Evolutionary conservation across 2,888 invertebrate genomes (phyloP).

Genomic region (Arrhopalites spinosus): DNA sequence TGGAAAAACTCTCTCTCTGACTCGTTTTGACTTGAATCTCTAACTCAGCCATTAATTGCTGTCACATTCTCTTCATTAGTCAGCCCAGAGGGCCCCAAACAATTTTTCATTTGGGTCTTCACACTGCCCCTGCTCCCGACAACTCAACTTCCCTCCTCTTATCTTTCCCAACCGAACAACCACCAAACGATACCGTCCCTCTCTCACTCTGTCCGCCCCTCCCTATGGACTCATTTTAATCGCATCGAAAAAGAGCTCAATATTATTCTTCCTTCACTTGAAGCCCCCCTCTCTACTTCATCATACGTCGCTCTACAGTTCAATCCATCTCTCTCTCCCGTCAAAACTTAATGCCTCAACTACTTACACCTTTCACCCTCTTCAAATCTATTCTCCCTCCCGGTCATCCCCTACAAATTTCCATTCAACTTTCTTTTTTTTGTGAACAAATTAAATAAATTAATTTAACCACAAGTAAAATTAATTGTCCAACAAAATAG

Average conservation of each 20-base stretch:
- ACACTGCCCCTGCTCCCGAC: neutral
- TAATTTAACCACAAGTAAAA: too few relatives aligned
- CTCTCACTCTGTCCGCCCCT: slow-evolving; percentile 9
- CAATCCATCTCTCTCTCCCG: too few relatives aligned
- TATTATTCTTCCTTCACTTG: too few relatives aligned
- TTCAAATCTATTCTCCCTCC: too few relatives aligned
- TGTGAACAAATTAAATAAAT: too few relatives aligned
- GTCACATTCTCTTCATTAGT: slow-evolving; percentile 35
- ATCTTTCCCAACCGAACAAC: neutral
- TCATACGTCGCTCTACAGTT: too few relatives aligned
- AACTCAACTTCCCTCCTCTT: neutral
- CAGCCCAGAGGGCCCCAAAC: slow-evolving; percentile 24
- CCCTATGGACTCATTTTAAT: neutral
- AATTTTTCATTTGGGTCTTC: slow-evolving; percentile 25
- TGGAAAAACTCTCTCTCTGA: neutral
- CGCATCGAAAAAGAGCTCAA: neutral
- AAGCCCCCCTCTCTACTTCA: too few relatives aligned
- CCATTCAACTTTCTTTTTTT: too few relatives aligned
- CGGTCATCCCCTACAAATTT: too few relatives aligned
- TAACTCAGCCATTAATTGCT: slow-evolving; percentile 33
- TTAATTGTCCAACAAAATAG: too few relatives aligned
- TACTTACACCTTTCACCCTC: too few relatives aligned
- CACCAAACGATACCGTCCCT: neutral
- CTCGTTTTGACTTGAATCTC: neutral
- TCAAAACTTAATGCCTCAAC: too few relatives aligned